phyloP scores from a whole-genome alignment of 2,797 vertebrate genomes.

The Pagetopsis macropterus region DNA sequence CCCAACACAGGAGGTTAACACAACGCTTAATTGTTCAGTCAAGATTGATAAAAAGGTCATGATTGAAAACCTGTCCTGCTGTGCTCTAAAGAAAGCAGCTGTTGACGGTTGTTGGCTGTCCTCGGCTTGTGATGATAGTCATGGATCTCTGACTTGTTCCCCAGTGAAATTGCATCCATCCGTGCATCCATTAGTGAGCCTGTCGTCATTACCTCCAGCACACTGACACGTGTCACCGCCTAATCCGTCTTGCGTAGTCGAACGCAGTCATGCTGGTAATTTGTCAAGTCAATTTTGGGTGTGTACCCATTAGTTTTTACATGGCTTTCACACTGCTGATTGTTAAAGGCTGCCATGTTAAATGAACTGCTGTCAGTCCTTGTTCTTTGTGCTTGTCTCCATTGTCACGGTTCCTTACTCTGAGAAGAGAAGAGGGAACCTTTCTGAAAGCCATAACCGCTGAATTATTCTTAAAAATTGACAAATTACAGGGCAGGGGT shows the following conservation, averaged over 20 bases:
- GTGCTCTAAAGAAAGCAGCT: constrained; percentile 24
- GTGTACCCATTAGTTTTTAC: constrained; percentile 62
- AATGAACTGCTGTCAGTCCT: constrained; percentile 52
- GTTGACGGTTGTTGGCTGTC: constrained; percentile 34
- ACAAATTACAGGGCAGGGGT: too few species aligned
- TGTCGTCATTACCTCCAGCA: constrained; percentile 45
- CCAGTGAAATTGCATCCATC: constrained; percentile 38
- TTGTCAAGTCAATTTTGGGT: constrained; percentile 58
- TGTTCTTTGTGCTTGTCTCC: constrained; percentile 14
- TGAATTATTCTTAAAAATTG: too few species aligned
- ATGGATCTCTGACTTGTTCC: constrained; percentile 39
- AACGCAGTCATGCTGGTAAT: constrained; percentile 50
- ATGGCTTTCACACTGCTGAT: constrained; percentile 51
- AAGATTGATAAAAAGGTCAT: constrained; percentile 13
- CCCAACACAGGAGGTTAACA: not conserved
- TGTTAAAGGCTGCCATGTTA: constrained; percentile 56
- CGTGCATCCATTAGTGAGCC: constrained; percentile 49
- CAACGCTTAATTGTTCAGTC: not conserved
- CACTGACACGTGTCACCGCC: constrained; percentile 43
- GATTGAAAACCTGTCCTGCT: constrained; percentile 17
- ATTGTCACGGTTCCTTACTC: constrained; percentile 16
- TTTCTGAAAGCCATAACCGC: too few species aligned
- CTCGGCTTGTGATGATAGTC: constrained; percentile 34
- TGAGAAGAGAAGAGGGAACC: not conserved
- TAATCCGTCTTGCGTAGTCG: constrained; percentile 49